These are phyloP conservation scores for Theristicus caerulescens DNA, from an alignment of 2,113 vertebrate species.

Conservation along the genomic window DNA sequence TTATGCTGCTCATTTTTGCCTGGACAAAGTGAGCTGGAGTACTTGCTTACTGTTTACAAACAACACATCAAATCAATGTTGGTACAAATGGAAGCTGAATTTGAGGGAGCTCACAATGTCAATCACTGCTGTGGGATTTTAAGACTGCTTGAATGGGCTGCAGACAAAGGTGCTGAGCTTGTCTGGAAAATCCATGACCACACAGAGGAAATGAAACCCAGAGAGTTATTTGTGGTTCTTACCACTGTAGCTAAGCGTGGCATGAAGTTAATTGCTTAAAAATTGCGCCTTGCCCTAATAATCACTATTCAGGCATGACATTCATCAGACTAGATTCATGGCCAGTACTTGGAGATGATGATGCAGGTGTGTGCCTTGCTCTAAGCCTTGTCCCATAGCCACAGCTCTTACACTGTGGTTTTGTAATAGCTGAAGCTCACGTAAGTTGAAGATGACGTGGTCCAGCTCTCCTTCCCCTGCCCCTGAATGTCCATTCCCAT, in stretches of 20 bases:
- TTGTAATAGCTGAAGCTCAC: neutral
- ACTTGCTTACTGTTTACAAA: neutral
- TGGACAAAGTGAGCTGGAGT: neutral
- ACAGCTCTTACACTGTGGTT: neutral
- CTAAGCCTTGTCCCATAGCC: neutral
- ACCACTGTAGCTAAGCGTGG: neutral
- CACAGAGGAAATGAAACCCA: neutral
- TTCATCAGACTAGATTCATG: neutral
- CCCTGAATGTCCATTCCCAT: neutral
- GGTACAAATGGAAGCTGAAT: neutral
- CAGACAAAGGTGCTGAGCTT: neutral
- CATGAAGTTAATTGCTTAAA: conserved; percentile 3
- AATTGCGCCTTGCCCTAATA: neutral
- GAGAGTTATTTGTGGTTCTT: neutral
- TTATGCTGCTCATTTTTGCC: neutral
- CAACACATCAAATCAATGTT: neutral
- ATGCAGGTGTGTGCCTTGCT: neutral
- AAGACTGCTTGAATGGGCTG: neutral
- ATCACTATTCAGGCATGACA: neutral
- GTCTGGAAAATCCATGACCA: conserved; percentile 40
- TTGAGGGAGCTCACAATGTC: neutral
- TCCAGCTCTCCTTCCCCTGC: neutral
- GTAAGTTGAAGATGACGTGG: neutral
- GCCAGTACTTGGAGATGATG: neutral
- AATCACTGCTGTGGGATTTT: neutral